phyloP scores from a whole-genome alignment of 1,140 invertebrate species.

The Drosophila ercepeae region DNA sequence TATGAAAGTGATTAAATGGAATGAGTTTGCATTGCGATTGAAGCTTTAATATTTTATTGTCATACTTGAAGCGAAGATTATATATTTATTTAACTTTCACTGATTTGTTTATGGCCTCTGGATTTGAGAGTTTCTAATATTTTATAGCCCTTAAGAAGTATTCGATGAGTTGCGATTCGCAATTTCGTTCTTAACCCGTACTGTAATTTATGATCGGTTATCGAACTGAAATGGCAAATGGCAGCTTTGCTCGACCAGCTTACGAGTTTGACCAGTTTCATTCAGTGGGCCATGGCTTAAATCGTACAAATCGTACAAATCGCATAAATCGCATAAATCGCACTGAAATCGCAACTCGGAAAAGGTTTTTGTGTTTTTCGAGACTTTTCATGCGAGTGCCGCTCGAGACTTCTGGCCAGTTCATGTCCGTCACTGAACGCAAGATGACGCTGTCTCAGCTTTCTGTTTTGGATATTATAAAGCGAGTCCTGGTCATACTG shows the following conservation, averaged over 20 bases:
- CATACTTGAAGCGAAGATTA: not conserved
- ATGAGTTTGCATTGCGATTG: too few species aligned
- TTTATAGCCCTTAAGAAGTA: not conserved
- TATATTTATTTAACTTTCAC: too few species aligned
- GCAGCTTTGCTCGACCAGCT: conserved; percentile 12
- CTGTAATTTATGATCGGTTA: conserved; percentile 67
- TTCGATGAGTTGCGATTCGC: not conserved
- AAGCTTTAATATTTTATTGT: not conserved
- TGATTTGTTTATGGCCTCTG: too few species aligned
- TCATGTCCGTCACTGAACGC: conserved; percentile 38
- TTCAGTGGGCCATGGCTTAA: conserved; percentile 44
- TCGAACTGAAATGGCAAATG: conserved; percentile 75
- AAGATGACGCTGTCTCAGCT: conserved; percentile 15
- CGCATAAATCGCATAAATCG: conserved; percentile 43
- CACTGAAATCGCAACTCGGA: conserved; percentile 39
- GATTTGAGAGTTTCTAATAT: too few species aligned
- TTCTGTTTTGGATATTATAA: not conserved
- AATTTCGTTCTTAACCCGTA: conserved; percentile 2
- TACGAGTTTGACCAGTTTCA: conserved; percentile 60
- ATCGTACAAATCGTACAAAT: too few species aligned
- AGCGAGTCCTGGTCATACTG: not conserved
- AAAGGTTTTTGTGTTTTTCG: conserved; percentile 57
- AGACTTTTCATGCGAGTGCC: conserved; percentile 56
- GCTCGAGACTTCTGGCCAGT: conserved; percentile 5
- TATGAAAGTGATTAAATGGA: not conserved